Evolutionary conservation across 2,113 vertebrate genomes (phyloP).

Genomic region (Gallinago media): DNA sequence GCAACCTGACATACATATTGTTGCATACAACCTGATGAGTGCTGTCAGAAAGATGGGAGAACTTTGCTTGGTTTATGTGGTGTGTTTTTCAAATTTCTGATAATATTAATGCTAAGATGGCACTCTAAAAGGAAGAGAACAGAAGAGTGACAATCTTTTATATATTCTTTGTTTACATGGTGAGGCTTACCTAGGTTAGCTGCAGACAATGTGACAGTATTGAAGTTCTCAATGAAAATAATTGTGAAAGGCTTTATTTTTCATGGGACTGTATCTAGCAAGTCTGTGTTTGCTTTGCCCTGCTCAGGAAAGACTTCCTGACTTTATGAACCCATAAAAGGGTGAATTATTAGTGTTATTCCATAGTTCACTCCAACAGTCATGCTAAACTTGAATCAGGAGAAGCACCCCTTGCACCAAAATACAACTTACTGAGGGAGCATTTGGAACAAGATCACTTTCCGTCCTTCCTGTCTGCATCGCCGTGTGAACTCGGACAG

Average conservation of each 20-base stretch:
- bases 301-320: not conserved
- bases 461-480: constrained; percentile 91
- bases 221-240: not conserved
- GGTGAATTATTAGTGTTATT: not conserved
- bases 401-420: not conserved
- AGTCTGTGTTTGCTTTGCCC: not conserved
- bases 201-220: not conserved
- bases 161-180: not conserved
- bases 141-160: not conserved
- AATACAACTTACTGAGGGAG: constrained; percentile 85
- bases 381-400: not conserved
- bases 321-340: not conserved
- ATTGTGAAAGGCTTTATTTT: not conserved
- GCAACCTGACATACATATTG: not conserved
- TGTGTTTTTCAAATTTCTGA: not conserved
- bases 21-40: not conserved
- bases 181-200: not conserved
- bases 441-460: constrained; percentile 85
- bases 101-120: not conserved
- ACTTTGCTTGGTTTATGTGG: not conserved
- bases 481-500: constrained; percentile 94
- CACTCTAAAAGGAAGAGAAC: not conserved
- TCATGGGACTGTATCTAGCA: not conserved
- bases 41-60: not conserved
- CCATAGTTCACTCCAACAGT: not conserved